Evolutionary conservation across 1,140 invertebrate genomes (phyloP), one percentile per base, ranked within the genome.

Genomic region (Drosophila sproati): DNA sequence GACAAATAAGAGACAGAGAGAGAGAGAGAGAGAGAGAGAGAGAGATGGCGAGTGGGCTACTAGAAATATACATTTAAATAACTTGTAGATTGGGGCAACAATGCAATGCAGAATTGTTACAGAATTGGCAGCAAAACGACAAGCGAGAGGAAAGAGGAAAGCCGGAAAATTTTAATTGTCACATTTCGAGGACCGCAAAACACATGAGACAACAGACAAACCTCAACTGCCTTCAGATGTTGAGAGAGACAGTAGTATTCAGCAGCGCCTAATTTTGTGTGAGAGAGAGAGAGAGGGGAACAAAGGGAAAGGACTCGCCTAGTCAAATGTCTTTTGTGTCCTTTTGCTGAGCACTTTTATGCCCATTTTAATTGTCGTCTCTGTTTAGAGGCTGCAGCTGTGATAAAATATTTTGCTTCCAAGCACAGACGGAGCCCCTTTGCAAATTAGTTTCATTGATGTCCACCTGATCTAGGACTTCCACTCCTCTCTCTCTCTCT

Each of bases 301-400:
- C 35, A 55, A 56, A 70, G 66, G 51, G 34, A 62, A 74, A 20
- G 20, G 20, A 20, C 20, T 20, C 41, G 59, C 57, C 52, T 8
- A 54, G 48, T 12, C 8, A 43, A 48, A 52, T 37, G 32, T 32
- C 28, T 56, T 43, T 32, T 29, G 8, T 5, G 48, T 45, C 50
- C 66, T 57, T 54, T 52, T 52, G 48, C 56, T 62, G 47, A 51
- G 41, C 56, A 71, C 62, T 52, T 60, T 77, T 67, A 77, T 83
- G 78, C 73, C 57, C 82, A 77, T 78, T 86, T 86, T 85, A 86
- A 85, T 85, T 85, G 81, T 86, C 78, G 76, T 78, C 76, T 86
- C 74, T 81, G 81, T 78, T 85, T 74, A 74, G 71, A 73, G 67
- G 54, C 41, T 72, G 56, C 48, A 67, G 63, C 81, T 85, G 81